Percentiles rank a stretch among this genome's conserved stretches.
phyloP scores from a whole-genome alignment of 2,888 invertebrate genomes.

The Sinohyriopsis cumingii region DNA sequence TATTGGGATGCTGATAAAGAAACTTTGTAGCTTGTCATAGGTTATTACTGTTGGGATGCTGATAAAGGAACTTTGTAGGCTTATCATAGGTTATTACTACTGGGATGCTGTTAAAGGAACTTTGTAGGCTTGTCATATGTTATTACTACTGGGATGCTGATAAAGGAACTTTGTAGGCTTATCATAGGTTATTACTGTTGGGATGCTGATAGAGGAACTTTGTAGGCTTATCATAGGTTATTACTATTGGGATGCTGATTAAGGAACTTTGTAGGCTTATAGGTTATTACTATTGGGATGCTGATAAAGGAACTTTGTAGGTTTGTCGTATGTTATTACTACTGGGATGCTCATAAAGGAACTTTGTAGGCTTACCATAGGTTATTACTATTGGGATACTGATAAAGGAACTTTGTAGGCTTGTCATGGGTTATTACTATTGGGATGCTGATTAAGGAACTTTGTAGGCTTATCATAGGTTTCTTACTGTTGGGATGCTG shows the following conservation, averaged over 20 bases:
- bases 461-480: not conserved
- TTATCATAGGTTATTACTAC: no score
- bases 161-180: not conserved
- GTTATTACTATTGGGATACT: no score
- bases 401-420: no score
- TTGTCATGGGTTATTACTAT: not conserved
- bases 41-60: not conserved
- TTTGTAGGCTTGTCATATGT: slow-evolving; percentile 1
- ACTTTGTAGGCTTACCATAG: slow-evolving; percentile 32
- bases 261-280: no score
- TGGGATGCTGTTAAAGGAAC: no score
- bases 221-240: slow-evolving; percentile 32
- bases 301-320: no score
- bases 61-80: no score
- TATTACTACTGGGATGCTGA: not conserved
- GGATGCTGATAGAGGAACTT: no score
- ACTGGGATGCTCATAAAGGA: no score
- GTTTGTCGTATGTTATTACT: not conserved
- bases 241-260: no score
- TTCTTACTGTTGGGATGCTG: not conserved
- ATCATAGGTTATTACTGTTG: not conserved
- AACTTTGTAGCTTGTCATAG: not conserved
- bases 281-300: not conserved
- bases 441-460: no score
- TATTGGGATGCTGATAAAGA: no score